A percentile compares a stretch with the other conserved stretches of the same genome.
phyloP scores from a whole-genome alignment of 2,888 invertebrate species.

The Netelia melanura region DNA sequence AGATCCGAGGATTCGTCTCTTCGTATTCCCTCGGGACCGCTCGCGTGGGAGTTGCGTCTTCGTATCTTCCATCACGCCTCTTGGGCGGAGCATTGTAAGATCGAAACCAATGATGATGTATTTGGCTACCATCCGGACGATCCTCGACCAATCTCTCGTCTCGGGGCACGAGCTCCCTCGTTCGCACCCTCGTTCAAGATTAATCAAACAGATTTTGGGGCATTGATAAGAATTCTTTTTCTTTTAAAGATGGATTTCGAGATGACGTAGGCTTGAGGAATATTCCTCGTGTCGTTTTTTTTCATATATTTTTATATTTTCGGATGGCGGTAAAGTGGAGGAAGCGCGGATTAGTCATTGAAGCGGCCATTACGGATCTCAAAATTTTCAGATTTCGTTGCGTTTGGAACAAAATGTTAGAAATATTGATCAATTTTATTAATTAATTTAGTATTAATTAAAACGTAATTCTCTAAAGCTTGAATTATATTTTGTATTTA shows the following conservation, averaged over 20 bases:
- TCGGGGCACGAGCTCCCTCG: not conserved
- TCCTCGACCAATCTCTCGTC: slow-evolving; percentile 44
- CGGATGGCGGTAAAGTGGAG: not conserved
- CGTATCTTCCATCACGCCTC: slow-evolving; percentile 44
- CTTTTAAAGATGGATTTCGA: not conserved
- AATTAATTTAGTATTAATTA: no score
- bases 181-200: slow-evolving; percentile 1
- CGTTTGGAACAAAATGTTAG: not conserved
- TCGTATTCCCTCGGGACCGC: slow-evolving; percentile 35
- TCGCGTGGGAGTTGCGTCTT: slow-evolving; percentile 57
- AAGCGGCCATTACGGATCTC: not conserved
- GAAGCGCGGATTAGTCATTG: not conserved
- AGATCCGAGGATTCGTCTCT: slow-evolving; percentile 20
- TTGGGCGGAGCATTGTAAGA: slow-evolving; percentile 52
- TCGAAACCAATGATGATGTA: slow-evolving; percentile 46
- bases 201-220: not conserved
- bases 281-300: not conserved
- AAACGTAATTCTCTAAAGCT: no score
- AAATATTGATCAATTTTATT: no score
- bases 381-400: not conserved
- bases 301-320: not conserved
- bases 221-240: not conserved
- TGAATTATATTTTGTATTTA: no score
- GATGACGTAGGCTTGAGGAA: slow-evolving; percentile 1
- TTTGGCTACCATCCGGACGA: slow-evolving; percentile 59